These are phyloP conservation scores for Azemiops feae DNA, from an alignment of 2,113 vertebrate species.

Conservation along the genomic window DNA sequence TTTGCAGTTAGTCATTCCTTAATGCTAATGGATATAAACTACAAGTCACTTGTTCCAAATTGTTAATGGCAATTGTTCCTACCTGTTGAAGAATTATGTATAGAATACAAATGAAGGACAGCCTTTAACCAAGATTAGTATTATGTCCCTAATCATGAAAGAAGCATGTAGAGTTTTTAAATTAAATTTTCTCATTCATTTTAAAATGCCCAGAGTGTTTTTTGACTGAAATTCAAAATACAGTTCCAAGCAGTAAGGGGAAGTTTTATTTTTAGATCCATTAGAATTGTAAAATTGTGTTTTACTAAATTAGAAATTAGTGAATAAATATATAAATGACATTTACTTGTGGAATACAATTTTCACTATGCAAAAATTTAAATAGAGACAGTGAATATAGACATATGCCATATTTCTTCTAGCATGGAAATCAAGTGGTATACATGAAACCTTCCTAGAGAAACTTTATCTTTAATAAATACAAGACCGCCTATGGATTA, in stretches of 20 bases:
- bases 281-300: neutral
- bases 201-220: conserved; percentile 14
- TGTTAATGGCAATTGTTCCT: conserved; percentile 34
- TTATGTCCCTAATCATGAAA: conserved; percentile 13
- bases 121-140: neutral
- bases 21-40: conserved; percentile 26
- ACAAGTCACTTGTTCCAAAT: conserved; percentile 25
- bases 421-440: neutral
- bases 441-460: neutral
- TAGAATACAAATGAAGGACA: conserved; percentile 3
- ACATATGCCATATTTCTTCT: neutral
- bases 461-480: neutral
- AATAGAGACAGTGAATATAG: neutral
- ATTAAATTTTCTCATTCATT: neutral
- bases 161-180: neutral
- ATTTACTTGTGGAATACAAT: neutral
- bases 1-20: conserved; percentile 35
- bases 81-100: conserved; percentile 10
- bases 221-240: neutral
- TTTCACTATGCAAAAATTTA: neutral
- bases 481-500: neutral
- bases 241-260: neutral
- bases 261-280: conserved; percentile 9
- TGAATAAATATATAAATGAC: neutral
- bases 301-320: neutral